Base-by-base conservation (phyloP, 2,113 vertebrate species). In the Ictidomys tridecemlineatus region DNA sequence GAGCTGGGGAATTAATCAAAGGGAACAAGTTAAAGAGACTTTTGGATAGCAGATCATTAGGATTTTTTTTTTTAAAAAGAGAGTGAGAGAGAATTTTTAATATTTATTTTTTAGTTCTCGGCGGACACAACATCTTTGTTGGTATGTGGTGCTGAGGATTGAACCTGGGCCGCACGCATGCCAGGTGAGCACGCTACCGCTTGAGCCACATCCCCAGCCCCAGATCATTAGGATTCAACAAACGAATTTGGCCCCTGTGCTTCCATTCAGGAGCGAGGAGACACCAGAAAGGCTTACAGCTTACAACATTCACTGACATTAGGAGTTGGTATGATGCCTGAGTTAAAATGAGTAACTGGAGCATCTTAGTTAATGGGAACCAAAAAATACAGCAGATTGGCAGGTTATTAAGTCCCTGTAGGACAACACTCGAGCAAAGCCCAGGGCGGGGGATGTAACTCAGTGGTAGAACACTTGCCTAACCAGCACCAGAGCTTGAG, bases 341-440 rank as follows among this genome's bases (percentile, higher is more conserved):
- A 48, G 32, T 91, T 78, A 87, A 77, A 91, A 97, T 48, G 28
- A 95, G 20, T 74, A 85, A 88, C 39, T 91, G 16, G 30, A 32
- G 24, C 37, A 79, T 22, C 20, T 51, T 91, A 61, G 67, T 94
- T 95, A 78, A 26, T 84, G 32, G 45, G 45, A 74, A 78, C 48
- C 34, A 93, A 69, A 48, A 53, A 88, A 70, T 56, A 95, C 37
- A 93, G 28, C 42, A 67, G 65, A 79, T 0, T 37, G 28, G 72
- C 17, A 45, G 77, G 24, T 32, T 77, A 76, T 42, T 24, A 74
- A 84, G 53, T 83, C 20, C 26, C 28, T 58, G 37, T 13, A n/a
- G 70, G 26, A 61, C 56, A 48, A 94, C 86, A 32, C 39, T 83
- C 37, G 65, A 93, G 39, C 61, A 82, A 93, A 88, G 72, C 28